Conservation (phyloP, 2,888 invertebrate species). For the Parnassius smintheus region DNA sequence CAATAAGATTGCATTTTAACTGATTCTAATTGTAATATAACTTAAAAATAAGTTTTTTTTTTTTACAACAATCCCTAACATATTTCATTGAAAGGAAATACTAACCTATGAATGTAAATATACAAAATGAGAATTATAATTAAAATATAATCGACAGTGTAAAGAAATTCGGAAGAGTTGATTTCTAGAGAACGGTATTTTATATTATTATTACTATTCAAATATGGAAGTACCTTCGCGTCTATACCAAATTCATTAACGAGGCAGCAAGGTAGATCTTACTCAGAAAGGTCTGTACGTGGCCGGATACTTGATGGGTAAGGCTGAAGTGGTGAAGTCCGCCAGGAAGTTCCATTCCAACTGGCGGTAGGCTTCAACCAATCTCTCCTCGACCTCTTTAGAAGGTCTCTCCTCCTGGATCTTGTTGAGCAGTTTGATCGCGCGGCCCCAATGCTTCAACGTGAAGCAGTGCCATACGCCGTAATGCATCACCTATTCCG, state of each 20-base stretch:
- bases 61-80: too few species aligned
- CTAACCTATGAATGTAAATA: too few species aligned
- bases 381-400: slow-evolving; percentile 86
- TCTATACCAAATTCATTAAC: background rate
- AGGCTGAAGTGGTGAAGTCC: slow-evolving; percentile 73
- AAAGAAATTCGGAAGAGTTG: too few species aligned
- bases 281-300: slow-evolving; percentile 86
- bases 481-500: slow-evolving; percentile 85
- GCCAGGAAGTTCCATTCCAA: slow-evolving; percentile 88
- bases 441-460: slow-evolving; percentile 90
- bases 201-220: background rate
- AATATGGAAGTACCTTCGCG: background rate
- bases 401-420: slow-evolving; percentile 90
- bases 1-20: too few species aligned
- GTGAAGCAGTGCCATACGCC: slow-evolving; percentile 91
- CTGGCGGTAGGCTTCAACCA: slow-evolving; percentile 82
- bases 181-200: background rate
- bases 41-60: too few species aligned
- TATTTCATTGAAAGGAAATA: too few species aligned
- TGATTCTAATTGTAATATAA: too few species aligned
- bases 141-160: too few species aligned
- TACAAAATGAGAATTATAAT: too few species aligned
- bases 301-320: slow-evolving; percentile 86
- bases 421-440: slow-evolving; percentile 87
- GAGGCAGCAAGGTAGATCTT: background rate